phyloP scores from a whole-genome alignment of 2,888 invertebrate genomes.

The Caenorhabditis virilis region DNA sequence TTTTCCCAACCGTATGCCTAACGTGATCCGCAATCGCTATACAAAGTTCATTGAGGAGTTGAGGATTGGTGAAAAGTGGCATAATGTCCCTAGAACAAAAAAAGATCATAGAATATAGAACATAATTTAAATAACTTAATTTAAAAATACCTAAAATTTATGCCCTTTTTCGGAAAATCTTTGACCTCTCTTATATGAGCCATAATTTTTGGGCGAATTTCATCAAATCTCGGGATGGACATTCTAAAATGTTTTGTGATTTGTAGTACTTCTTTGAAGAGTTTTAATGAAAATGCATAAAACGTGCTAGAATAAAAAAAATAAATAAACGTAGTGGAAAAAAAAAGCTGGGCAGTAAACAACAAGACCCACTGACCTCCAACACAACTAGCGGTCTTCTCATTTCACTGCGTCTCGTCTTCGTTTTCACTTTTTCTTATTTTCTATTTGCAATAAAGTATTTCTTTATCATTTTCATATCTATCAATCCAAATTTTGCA shows the following conservation, averaged over 20 bases:
- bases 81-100: constrained; percentile 96
- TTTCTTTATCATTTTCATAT: too few relatives aligned
- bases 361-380: too few relatives aligned
- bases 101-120: constrained; percentile 59
- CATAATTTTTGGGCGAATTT: constrained; percentile 43
- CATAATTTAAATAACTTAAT: neutral
- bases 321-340: too few relatives aligned
- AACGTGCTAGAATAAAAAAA: too few relatives aligned
- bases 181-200: constrained; percentile 45
- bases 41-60: constrained; percentile 78
- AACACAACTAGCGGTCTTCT: too few relatives aligned
- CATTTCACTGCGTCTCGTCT: too few relatives aligned
- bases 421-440: too few relatives aligned
- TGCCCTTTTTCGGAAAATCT: constrained; percentile 59
- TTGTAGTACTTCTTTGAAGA: neutral
- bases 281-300: too few relatives aligned
- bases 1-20: constrained; percentile 72
- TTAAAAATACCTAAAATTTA: constrained; percentile 52
- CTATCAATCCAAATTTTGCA: too few relatives aligned
- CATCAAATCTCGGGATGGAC: constrained; percentile 37
- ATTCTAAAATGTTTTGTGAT: too few relatives aligned
- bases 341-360: too few relatives aligned
- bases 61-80: constrained; percentile 80
- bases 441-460: too few relatives aligned
- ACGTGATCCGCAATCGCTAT: constrained; percentile 78